phyloP scores from a whole-genome alignment of 2,113 vertebrate genomes.

The Acanthochromis polyacanthus region DNA sequence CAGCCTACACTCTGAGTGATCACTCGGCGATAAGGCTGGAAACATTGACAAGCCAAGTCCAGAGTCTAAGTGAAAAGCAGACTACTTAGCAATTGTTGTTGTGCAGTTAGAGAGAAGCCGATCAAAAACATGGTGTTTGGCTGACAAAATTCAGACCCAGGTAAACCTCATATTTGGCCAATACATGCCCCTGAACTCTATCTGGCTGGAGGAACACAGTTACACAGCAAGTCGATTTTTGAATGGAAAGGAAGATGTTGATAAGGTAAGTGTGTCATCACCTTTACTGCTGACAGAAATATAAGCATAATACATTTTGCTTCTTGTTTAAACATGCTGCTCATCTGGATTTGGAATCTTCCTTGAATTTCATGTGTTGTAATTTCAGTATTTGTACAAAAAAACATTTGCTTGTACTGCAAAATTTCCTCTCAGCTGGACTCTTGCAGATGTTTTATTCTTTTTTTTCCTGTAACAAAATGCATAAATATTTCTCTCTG shows the following conservation, averaged over 20 bases:
- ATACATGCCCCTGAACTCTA: constrained; percentile 7
- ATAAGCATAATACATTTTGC: neutral
- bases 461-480: neutral
- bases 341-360: neutral
- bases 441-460: no score
- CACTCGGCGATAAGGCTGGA: constrained; percentile 31
- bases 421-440: no score
- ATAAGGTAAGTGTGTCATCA: neutral
- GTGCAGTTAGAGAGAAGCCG: constrained; percentile 21
- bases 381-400: neutral
- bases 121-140: neutral
- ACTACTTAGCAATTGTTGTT: constrained; percentile 2
- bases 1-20: constrained; percentile 29
- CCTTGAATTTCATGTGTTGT: neutral
- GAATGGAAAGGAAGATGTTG: neutral
- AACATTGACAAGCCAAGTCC: constrained; percentile 37
- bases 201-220: neutral
- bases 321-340: neutral
- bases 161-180: neutral
- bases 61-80: constrained; percentile 21
- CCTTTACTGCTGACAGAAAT: neutral
- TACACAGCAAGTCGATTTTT: neutral
- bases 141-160: neutral
- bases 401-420: neutral
- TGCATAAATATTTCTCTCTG: neutral